Evolutionary conservation across 2,797 vertebrate genomes (phyloP).

Genomic region (Pseudotriccus pelzelni): DNA sequence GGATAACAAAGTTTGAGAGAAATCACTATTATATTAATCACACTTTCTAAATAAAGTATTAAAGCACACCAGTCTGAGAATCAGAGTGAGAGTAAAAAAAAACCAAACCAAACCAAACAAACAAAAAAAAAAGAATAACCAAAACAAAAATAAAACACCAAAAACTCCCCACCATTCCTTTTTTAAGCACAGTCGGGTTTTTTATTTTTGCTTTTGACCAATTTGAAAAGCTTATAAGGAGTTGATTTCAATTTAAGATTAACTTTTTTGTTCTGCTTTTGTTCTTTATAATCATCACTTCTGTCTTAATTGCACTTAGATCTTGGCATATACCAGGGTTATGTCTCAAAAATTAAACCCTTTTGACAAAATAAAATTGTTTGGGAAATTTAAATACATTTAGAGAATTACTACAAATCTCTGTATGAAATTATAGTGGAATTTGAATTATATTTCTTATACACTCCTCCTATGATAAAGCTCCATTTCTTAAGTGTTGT

Average conservation of each 20-base stretch:
- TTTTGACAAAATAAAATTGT: not conserved
- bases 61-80: not conserved
- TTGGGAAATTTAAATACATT: not conserved
- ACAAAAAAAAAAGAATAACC: not conserved
- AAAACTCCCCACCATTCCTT: not conserved
- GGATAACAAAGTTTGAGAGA: not conserved
- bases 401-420: not conserved
- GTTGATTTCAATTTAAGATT: not conserved
- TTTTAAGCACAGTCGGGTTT: not conserved
- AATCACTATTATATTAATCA: not conserved
- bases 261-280: not conserved
- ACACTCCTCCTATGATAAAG: not conserved
- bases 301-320: not conserved
- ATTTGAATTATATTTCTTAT: conserved; percentile 29
- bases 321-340: not conserved
- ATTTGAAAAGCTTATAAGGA: not conserved
- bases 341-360: not conserved
- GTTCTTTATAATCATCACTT: not conserved
- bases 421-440: not conserved
- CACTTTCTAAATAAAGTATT: not conserved
- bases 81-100: not conserved
- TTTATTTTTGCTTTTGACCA: not conserved
- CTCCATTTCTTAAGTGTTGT: conserved; percentile 21
- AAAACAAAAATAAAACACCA: not conserved
- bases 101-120: not conserved